Base-by-base conservation (phyloP, 2,797 vertebrate species). In the Lemur catta region DNA sequence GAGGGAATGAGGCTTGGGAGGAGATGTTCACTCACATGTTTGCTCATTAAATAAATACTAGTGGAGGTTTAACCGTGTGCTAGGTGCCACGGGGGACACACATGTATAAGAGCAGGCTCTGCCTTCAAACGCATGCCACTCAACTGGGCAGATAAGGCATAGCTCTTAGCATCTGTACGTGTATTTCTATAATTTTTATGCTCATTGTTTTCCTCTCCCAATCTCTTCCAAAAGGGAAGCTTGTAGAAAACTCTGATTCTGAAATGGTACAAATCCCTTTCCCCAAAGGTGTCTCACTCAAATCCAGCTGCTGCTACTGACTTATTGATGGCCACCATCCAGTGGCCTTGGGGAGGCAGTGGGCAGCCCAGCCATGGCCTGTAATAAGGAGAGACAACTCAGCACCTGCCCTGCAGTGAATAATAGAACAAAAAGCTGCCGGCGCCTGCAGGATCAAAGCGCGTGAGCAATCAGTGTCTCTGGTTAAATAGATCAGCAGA, bases 381-480 rank as follows among this genome's bases (percentile, higher is more conserved):
- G 43, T 97, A 97, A 98, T 95, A 97, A 98, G 97, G 88, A 22
- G 91, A 98, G 97, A 97, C 97, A 97, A 69, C 78, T 95, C 81
- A 61, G 82, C 93, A 94, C 93, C 28, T 38, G 6, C 33, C 95
- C 96, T 26, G 26, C 59, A 0, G 97, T 98, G 97, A 98, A 98
- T 98, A 98, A 98, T 98, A 98, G 98, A 98, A 98, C 97, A 98
- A 98, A 98, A 98, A 96, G 63, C 97, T 96, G 24, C 95, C 48
- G 30, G 87, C 22, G 15, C 52, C 79, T 22, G 86, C 17, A 67
- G 78, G 96, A 98, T 98, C 98, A 98, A 98, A 98, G 96, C 0
- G 1, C 89, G 96, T 82, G 22, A 7, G 91, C 92, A 97, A 96
- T 82, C 67, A 80, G 69, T 50, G 67, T 88, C 88, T 76, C 91